A percentile compares a stretch with the other conserved stretches of the same genome.
phyloP scores from a whole-genome alignment of 2,888 invertebrate species.

The Gisinianus flammeolus region DNA sequence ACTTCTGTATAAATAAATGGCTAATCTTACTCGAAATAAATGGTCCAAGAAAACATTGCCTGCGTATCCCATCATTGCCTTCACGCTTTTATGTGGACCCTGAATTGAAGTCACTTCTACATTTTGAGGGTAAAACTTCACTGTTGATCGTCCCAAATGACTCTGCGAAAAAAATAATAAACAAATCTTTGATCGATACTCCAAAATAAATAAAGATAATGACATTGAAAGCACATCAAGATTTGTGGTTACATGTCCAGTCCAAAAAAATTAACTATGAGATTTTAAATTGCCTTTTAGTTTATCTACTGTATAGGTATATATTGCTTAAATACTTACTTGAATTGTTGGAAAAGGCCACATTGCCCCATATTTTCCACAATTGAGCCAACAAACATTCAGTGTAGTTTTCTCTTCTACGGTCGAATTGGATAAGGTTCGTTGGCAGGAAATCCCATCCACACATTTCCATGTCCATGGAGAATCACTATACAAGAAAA shows the following conservation, averaged over 20 bases:
- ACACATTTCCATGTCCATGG: slow-evolving; percentile 58
- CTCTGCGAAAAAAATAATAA: slow-evolving; percentile 41
- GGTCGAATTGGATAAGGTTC: slow-evolving; percentile 36
- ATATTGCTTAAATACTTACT: slow-evolving; percentile 46
- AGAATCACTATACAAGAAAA: slow-evolving; percentile 48
- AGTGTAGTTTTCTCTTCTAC: slow-evolving; percentile 60
- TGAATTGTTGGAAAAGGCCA: slow-evolving; percentile 72
- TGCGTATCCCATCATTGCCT: slow-evolving; percentile 58
- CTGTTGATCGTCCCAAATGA: slow-evolving; percentile 42
- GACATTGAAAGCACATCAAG: background rate
- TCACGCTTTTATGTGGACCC: slow-evolving; percentile 54
- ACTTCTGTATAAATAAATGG: background rate
- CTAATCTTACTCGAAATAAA: slow-evolving; percentile 53
- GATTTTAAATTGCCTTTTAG: too few relatives aligned
- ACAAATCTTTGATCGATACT: too few relatives aligned
- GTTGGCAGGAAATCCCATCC: slow-evolving; percentile 53
- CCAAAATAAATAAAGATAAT: too few relatives aligned
- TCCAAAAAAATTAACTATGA: background rate
- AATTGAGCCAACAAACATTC: slow-evolving; percentile 62
- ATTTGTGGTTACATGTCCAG: background rate
- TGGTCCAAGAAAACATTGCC: slow-evolving; percentile 57
- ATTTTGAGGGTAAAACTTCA: slow-evolving; percentile 57
- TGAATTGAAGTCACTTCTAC: slow-evolving; percentile 54
- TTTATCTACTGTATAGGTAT: background rate
- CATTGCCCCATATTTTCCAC: slow-evolving; percentile 67